Evolutionary conservation across 2,888 invertebrate species (phyloP).

Genomic region (Frankliniella intonsa): DNA sequence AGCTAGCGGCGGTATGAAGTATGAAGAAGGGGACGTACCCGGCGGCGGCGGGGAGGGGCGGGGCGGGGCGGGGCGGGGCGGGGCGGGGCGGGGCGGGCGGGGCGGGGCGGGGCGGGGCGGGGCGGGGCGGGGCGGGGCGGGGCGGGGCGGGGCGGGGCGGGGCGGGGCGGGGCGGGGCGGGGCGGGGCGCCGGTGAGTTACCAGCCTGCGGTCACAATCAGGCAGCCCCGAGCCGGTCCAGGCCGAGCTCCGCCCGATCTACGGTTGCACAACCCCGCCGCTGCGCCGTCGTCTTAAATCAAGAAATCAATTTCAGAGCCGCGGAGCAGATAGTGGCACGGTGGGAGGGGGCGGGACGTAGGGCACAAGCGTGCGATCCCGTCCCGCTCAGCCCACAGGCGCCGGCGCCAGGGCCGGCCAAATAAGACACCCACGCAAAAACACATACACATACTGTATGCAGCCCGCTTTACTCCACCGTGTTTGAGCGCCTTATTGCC

Average conservation of each 20-base stretch:
- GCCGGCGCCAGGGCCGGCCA: no score
- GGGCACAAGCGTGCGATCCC: no score
- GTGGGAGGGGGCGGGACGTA: no score
- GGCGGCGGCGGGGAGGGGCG: no score
- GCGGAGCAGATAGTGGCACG: neutral
- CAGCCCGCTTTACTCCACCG: no score
- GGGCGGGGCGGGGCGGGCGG: neutral
- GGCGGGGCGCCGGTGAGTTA: neutral
- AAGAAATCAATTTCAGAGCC: conserved; percentile 14
- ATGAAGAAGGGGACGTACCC: no score
- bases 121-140: neutral
- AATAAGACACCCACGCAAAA: no score
- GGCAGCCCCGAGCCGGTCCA: neutral
- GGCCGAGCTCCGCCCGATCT: neutral
- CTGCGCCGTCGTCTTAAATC: conserved; percentile 5
- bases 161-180: neutral
- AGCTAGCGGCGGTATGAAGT: no score
- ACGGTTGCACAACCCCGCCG: neutral
- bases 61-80: no score
- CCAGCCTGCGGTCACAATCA: conserved; percentile 10
- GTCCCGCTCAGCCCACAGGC: no score
- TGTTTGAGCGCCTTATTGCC: no score
- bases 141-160: neutral
- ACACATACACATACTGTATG: no score
- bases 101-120: neutral